Evolutionary conservation across 1,140 invertebrate species (phyloP), one percentile per base, ranked within the genome.

Genomic region (Metopolophium dirhodum): DNA sequence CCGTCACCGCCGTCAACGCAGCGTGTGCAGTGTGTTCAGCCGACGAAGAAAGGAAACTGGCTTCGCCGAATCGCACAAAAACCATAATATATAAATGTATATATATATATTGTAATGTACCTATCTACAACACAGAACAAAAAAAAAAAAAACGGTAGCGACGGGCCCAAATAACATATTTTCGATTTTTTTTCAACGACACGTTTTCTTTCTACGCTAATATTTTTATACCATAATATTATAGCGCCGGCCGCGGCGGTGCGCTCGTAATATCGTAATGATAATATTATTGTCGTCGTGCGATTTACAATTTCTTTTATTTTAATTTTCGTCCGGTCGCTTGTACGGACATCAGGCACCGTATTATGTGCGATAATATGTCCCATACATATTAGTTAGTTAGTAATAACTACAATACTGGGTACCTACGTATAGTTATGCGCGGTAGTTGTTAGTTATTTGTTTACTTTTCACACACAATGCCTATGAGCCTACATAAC

Each of bases 11-110:
- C 83, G 41, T 23, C 22, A 47, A 86, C 41, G 3, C 22, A 11
- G 83, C 2, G 47, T 47, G 41, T 86, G 30, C 85, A n/a, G 37
- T 45, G 85, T 86, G 37, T 86, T 22, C 47, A 7, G 18, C 41
- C 82, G 35, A 83, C 82, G 82, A 41, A 83, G 82, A 83, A 83
- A 83, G 82, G 82, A 41, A 77, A 77, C 61, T 77, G 61, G 26
- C 61, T 77, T 77, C 30, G 61, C 61, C 61, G 61, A 77, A 77
- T 77, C 61, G 61, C 61, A 77, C 61, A n/a, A 68, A 68, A 68
- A n/a, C 6, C 9, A 68, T 30, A 57, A 37, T 37, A 37, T 37
- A n/a, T n/a, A n/a, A n/a, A n/a, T 7, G n/a, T 68, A 68, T 11
- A 68, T n/a, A 18, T n/a, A 61, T n/a, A 41, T 41, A 41, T 41